Base-by-base conservation (phyloP, 2,113 vertebrate genomes). In the Macrotus californicus region DNA sequence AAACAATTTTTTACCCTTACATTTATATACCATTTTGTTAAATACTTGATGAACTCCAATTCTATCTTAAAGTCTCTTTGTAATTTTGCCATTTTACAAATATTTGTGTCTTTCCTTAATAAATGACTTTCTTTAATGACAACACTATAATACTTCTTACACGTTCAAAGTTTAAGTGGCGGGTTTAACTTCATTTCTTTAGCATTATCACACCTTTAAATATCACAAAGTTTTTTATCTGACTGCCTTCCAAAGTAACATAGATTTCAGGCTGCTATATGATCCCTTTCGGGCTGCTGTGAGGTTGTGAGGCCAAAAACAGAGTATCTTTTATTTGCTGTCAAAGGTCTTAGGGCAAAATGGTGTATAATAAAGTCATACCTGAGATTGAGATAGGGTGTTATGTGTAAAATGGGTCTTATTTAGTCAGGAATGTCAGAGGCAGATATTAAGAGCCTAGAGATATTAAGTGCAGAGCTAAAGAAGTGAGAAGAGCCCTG, bases 81-180 rank as follows among this genome's bases (percentile, higher is more conserved):
- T 81, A 91, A 54, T 81, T 81, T 54, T 87, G 43, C 31, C 36
- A 46, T 91, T 81, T 91, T n/a, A 87, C 81, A 87, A 89, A 75
- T 87, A 50, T 66, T 56, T 87, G 52, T 77, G 12, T 54, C 80
- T 93, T 79, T 80, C 66, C 41, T 75, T 85, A 41, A 92, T 59
- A 84, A 61, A 31, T 77, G 1, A 85, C 54, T 85, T 26, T 66
- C 52, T 56, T 81, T n/a, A 16, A 80, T 86, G 70, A 85, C 19
- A 41, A 64, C 39, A 86, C 52, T 41, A 19, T 83, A 29, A 43
- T 36, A 85, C 43, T 75, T 84, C 79, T 83, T 56, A 87, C 34
- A 75, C 67, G 73, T 48, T 93, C n/a, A 67, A 81, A 93, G 81
- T 56, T 85, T 67, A 73, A 79, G 36, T 72, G 39, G 66, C 39